phyloP scores from a whole-genome alignment of 1,140 invertebrate species.

The Leptopilina clavipes region DNA sequence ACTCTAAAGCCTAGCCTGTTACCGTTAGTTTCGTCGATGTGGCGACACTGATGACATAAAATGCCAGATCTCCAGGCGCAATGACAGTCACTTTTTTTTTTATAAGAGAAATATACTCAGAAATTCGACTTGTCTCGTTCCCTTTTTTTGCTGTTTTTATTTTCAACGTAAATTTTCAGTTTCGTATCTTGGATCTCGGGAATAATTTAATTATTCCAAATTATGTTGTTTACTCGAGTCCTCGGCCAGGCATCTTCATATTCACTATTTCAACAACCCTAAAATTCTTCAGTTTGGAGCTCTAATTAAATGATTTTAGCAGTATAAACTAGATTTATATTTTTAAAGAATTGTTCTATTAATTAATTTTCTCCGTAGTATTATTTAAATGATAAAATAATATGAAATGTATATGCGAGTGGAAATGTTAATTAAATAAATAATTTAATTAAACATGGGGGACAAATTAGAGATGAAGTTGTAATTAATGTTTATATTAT shows the following conservation, averaged over 20 bases:
- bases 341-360: neutral
- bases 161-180: neutral
- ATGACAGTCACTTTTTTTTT: slow-evolving; percentile 7
- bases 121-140: neutral
- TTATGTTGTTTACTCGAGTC: neutral
- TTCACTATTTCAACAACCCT: no score
- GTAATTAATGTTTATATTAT: no score
- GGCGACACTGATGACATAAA: slow-evolving; percentile 32
- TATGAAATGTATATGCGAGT: no score
- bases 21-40: slow-evolving; percentile 33
- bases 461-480: no score
- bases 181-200: neutral
- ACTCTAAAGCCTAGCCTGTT: slow-evolving; percentile 27
- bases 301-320: no score
- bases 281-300: no score
- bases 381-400: no score
- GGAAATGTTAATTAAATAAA: no score
- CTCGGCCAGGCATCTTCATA: no score
- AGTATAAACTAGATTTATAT: no score
- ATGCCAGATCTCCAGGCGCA: slow-evolving; percentile 1
- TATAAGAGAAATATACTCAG: neutral
- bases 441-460: no score
- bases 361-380: neutral
- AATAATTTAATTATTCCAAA: neutral
- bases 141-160: neutral